These are phyloP conservation scores for Dryoscopus gambensis DNA, from an alignment of 2,113 vertebrate species.

Conservation along the genomic window DNA sequence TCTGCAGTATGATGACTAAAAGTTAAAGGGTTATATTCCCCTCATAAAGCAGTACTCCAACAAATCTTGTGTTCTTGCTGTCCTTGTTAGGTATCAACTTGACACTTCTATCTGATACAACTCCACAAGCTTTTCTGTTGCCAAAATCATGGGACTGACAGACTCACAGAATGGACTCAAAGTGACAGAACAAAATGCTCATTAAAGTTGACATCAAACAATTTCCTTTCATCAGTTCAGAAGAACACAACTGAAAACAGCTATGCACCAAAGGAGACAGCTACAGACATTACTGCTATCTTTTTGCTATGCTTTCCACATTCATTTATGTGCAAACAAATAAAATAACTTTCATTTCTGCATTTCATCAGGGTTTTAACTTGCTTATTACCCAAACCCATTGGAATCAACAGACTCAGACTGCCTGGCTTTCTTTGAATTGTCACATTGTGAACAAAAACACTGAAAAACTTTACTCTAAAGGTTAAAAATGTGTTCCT, in stretches of 20 bases:
- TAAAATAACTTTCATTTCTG: constrained; percentile 8
- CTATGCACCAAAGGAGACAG: not conserved
- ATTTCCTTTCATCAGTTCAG: not conserved
- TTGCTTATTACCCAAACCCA: not conserved
- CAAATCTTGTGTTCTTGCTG: not conserved
- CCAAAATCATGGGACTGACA: not conserved
- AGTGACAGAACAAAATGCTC: constrained; percentile 1
- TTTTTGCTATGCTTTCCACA: not conserved
- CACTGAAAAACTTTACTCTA: not conserved
- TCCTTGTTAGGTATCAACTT: not conserved
- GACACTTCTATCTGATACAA: not conserved
- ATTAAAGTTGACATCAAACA: not conserved
- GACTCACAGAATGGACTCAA: not conserved
- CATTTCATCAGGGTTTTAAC: constrained; percentile 9
- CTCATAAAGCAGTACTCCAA: not conserved
- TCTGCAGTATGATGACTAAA: not conserved
- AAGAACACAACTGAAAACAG: not conserved
- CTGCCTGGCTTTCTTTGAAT: not conserved
- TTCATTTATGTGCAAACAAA: constrained; percentile 5
- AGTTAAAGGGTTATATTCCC: not conserved
- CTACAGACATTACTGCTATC: not conserved
- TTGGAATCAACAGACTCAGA: not conserved
- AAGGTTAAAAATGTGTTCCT: not conserved
- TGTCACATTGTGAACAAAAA: constrained; percentile 13
- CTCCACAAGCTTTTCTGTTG: not conserved